A percentile compares a stretch with the other conserved stretches of the same genome.
phyloP scores from a whole-genome alignment of 23 tunicate genomes.

The Ascidia mentula region DNA sequence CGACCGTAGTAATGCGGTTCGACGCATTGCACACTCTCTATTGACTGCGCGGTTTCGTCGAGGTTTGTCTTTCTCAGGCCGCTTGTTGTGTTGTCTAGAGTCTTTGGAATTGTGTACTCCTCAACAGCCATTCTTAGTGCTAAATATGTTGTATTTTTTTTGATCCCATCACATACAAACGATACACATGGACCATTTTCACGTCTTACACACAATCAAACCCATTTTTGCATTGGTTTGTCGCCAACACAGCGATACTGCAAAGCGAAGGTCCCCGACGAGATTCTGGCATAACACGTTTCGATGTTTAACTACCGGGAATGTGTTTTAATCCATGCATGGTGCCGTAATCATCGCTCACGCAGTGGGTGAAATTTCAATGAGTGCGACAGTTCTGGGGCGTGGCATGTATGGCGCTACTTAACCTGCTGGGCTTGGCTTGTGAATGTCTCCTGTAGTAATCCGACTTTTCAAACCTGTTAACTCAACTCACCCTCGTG shows the following conservation, averaged over 20 bases:
- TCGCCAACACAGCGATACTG: neutral
- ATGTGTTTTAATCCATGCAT: conserved; percentile 7
- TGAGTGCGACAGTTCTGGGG: neutral
- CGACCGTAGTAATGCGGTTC: neutral
- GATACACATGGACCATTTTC: no score
- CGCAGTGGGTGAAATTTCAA: neutral
- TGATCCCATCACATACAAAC: no score
- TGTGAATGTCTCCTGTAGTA: neutral
- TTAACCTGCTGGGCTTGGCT: conserved; percentile 6
- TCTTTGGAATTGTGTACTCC: no score
- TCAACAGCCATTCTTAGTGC: no score
- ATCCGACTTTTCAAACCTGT: no score
- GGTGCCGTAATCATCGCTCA: neutral
- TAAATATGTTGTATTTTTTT: no score
- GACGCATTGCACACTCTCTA: neutral
- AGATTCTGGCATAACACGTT: conserved; percentile 1
- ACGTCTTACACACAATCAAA: no score
- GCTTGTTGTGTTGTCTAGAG: no score
- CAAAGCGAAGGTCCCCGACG: neutral
- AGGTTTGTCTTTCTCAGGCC: no score
- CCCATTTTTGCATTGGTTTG: no score
- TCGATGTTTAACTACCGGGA: neutral
- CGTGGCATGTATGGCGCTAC: neutral
- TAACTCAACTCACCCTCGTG: no score
- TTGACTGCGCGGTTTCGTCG: no score